Evolutionary conservation across 23 tunicate species (phyloP).

Genomic region (Styela plicata): DNA sequence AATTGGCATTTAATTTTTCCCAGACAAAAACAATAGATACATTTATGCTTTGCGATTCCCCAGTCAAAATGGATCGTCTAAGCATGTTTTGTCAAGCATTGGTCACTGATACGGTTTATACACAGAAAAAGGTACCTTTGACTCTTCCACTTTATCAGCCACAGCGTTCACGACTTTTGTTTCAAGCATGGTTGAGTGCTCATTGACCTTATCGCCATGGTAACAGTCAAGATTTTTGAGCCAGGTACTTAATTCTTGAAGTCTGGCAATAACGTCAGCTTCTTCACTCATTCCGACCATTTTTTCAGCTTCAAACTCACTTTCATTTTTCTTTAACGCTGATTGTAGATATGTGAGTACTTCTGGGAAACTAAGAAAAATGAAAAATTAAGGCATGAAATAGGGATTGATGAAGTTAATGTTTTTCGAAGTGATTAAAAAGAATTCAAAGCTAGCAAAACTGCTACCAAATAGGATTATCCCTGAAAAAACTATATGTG

Average conservation of each 20-base stretch:
- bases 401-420: not conserved
- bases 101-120: too few relatives aligned
- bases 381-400: not conserved
- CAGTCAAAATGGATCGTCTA: too few relatives aligned
- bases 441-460: too few relatives aligned
- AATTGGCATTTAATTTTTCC: too few relatives aligned
- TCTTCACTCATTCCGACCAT: constrained; percentile 24
- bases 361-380: constrained; percentile 55
- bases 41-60: too few relatives aligned
- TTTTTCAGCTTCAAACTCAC: constrained; percentile 38
- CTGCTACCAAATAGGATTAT: too few relatives aligned
- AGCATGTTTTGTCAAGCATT: too few relatives aligned
- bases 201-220: constrained; percentile 75
- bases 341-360: constrained; percentile 49
- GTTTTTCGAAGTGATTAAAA: not conserved
- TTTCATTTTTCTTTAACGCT: constrained; percentile 39
- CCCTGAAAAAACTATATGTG: too few relatives aligned
- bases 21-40: too few relatives aligned
- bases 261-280: constrained; percentile 40
- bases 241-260: constrained; percentile 52
- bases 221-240: constrained; percentile 66
- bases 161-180: constrained; percentile 34
- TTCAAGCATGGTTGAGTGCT: constrained; percentile 57
- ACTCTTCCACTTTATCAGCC: constrained; percentile 33
- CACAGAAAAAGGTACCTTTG: constrained; percentile 33